phyloP scores from a whole-genome alignment of 2,797 vertebrate species.

The Macropus fuliginosus region DNA sequence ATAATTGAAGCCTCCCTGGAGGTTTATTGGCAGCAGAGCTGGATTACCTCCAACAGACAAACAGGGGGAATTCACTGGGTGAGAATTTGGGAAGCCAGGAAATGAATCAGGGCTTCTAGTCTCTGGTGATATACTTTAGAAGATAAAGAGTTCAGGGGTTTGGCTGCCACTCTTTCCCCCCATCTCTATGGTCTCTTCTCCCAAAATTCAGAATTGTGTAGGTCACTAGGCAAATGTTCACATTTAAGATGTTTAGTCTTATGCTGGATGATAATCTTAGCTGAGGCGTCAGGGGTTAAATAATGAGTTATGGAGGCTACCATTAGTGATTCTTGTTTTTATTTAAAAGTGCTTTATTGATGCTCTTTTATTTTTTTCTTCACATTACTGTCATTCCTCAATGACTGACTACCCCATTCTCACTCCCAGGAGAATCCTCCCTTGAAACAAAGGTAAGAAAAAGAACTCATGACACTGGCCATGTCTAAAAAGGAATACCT shows the following conservation, averaged over 20 bases:
- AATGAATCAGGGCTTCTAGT: background rate
- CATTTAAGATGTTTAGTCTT: background rate
- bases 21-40: background rate
- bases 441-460: background rate
- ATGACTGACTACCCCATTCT: background rate
- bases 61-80: background rate
- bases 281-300: background rate
- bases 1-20: background rate
- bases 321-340: background rate
- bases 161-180: background rate
- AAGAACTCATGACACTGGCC: background rate
- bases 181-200: background rate
- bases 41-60: background rate
- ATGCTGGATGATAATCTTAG: background rate
- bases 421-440: background rate
- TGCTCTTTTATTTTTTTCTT: background rate
- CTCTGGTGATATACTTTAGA: background rate
- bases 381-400: background rate
- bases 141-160: background rate
- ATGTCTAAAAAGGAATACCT: background rate
- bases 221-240: background rate
- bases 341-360: background rate
- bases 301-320: background rate
- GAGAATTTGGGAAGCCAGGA: background rate
- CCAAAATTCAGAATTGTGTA: background rate